Conservation (phyloP, 1,140 invertebrate genomes). For the Apis mellifera region Amel_HAv3.1 CM009943.2:4309501-4310000, state of each 20-base stretch:
- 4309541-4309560: neutral
- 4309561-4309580: neutral
- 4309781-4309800: constrained; percentile 42
- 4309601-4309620: constrained; percentile 17
- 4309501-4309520: neutral
- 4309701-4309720: neutral
- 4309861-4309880: constrained; percentile 50
- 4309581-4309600: constrained; percentile 50
- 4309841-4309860: constrained; percentile 45
- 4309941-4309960: constrained; percentile 46
- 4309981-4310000: neutral
- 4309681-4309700: no score
- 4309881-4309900: constrained; percentile 37
- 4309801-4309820: constrained; percentile 54
- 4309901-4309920: constrained; percentile 36
- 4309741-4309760: neutral
- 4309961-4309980: neutral
- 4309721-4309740: neutral
- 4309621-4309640: neutral
- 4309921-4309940: constrained; percentile 52
- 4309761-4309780: constrained; percentile 23
- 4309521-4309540: neutral
- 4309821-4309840: constrained; percentile 64
- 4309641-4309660: neutral
- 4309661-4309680: no score